phyloP scores from a whole-genome alignment of 1,140 invertebrate species.

The Dreissena rostriformis region DNA sequence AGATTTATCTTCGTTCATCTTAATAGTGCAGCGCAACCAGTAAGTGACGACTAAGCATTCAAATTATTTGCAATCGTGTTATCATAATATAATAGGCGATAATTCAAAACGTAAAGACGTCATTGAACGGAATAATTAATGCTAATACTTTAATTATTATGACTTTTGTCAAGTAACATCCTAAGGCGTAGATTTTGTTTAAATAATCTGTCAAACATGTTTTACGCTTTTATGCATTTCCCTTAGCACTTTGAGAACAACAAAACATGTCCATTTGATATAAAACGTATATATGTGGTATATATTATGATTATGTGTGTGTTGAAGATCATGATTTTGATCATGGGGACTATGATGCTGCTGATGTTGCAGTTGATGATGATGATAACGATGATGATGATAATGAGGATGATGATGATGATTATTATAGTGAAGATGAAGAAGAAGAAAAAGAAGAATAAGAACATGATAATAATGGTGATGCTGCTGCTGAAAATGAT shows the following conservation, averaged over 20 bases:
- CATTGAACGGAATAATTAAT: background rate
- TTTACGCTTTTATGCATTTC: background rate
- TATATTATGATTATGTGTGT: background rate
- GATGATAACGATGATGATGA: conserved; percentile 1
- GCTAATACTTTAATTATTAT: background rate
- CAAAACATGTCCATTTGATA: background rate
- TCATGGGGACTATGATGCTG: background rate
- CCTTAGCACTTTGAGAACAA: background rate
- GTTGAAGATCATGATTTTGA: background rate
- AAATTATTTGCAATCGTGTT: no score
- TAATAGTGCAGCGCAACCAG: no score
- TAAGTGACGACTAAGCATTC: no score
- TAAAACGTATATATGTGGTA: background rate
- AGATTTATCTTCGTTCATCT: no score
- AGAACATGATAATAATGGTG: background rate
- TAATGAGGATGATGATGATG: background rate
- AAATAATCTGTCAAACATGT: conserved; percentile 4
- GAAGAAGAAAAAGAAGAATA: conserved; percentile 31
- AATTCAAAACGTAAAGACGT: background rate
- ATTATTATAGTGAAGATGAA: conserved; percentile 16
- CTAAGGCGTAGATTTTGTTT: background rate
- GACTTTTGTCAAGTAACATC: background rate
- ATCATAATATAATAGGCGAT: no score
- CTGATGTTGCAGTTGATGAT: conserved; percentile 5
- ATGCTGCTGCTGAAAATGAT: no score